phyloP scores from a whole-genome alignment of 2,797 vertebrate genomes.

The Danio tinwini region DNA sequence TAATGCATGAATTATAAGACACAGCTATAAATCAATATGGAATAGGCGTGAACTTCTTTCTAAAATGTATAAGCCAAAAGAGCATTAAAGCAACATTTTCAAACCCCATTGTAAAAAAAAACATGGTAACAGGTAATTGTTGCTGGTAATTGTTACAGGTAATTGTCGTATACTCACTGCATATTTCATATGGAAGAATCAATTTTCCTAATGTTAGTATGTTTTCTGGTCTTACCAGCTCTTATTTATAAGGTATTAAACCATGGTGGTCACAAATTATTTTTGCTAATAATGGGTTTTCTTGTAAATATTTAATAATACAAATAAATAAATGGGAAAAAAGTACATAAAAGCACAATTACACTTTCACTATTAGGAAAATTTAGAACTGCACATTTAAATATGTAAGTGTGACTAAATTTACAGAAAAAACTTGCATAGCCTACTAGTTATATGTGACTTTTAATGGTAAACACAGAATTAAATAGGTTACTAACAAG shows the following conservation, averaged over 20 bases:
- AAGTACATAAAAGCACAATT: too few species aligned
- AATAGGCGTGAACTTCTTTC: background rate
- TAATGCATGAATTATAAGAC: background rate
- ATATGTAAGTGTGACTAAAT: background rate
- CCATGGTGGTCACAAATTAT: too few species aligned
- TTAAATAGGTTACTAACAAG: background rate
- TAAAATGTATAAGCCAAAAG: background rate
- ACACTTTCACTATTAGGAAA: too few species aligned
- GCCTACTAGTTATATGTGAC: background rate
- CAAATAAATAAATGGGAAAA: too few species aligned
- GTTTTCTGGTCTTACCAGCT: background rate
- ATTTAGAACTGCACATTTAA: background rate
- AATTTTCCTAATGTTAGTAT: background rate
- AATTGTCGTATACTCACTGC: too few species aligned
- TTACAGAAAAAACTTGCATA: background rate
- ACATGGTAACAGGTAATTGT: background rate
- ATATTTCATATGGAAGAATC: background rate
- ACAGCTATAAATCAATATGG: background rate
- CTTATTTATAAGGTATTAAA: background rate
- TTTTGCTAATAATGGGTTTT: too few species aligned
- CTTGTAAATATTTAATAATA: too few species aligned
- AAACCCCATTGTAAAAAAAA: background rate
- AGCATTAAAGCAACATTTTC: background rate
- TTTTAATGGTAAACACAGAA: background rate
- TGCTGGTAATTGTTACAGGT: too few species aligned